These are phyloP conservation scores for Isichthys henryi DNA, from an alignment of 2,113 vertebrate species.

Conservation along the genomic window DNA sequence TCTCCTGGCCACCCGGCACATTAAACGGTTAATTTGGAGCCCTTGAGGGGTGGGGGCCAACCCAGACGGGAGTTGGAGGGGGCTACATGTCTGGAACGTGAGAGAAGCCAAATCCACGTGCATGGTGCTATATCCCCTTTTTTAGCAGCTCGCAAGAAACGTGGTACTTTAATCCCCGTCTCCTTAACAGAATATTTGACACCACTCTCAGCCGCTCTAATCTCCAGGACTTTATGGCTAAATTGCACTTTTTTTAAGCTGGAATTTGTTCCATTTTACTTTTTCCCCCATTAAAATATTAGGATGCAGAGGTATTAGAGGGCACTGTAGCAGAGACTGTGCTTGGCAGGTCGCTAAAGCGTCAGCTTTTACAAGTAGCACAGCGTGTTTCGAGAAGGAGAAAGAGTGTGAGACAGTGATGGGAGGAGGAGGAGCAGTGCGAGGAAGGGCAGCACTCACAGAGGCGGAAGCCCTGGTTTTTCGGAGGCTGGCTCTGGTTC, in stretches of 20 bases:
- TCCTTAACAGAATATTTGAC: not conserved
- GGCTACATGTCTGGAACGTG: constrained; percentile 49
- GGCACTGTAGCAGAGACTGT: not conserved
- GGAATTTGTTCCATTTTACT: not conserved
- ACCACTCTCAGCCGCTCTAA: not conserved
- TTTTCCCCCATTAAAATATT: not conserved
- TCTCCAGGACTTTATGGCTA: not conserved
- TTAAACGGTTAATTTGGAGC: constrained; percentile 52
- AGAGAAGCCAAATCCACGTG: constrained; percentile 50
- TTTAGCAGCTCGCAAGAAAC: not conserved
- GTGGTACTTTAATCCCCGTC: not conserved
- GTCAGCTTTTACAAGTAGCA: not conserved
- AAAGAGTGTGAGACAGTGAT: not conserved
- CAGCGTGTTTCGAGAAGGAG: not conserved
- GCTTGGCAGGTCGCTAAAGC: not conserved
- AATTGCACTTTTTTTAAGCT: not conserved
- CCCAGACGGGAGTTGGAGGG: constrained; percentile 38
- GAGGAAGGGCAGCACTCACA: constrained; percentile 55
- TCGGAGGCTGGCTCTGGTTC: constrained; percentile 45
- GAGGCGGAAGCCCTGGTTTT: constrained; percentile 62
- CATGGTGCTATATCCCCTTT: not conserved
- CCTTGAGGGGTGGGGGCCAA: constrained; percentile 43
- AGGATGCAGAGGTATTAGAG: not conserved
- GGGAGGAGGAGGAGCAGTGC: not conserved
- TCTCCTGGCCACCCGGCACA: constrained; percentile 45